These are phyloP conservation scores for Oreochromis niloticus DNA, from an alignment of 2,113 vertebrate species.

Conservation along the genomic window DNA sequence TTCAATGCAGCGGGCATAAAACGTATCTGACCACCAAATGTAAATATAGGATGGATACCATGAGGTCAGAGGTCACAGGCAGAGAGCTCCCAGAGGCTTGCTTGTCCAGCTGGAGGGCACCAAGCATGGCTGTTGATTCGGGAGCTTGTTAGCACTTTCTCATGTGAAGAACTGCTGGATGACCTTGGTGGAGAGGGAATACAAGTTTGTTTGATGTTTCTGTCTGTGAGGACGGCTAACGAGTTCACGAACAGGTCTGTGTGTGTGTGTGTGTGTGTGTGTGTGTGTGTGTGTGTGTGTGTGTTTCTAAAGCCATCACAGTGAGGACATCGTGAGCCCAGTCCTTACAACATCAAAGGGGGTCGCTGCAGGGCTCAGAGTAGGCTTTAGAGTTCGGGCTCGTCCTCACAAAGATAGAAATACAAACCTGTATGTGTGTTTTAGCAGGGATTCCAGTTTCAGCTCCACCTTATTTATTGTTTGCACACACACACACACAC, in stretches of 20 bases:
- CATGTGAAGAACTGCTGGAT: not conserved
- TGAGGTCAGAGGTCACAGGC: not conserved
- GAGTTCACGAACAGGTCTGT: not conserved
- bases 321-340: not conserved
- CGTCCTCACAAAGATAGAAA: not conserved
- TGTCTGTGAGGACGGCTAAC: not conserved
- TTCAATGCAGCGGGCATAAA: not conserved
- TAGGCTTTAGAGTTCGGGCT: not conserved
- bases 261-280: not conserved
- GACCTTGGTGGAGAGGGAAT: constrained; percentile 1
- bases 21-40: not conserved
- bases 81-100: not conserved
- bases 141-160: not conserved
- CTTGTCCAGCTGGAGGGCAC: not conserved
- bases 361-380: not conserved
- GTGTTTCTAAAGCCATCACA: not conserved
- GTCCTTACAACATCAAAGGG: not conserved
- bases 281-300: not conserved
- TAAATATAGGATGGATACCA: not conserved
- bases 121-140: not conserved
- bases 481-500: not conserved
- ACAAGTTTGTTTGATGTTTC: not conserved
- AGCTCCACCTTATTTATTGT: not conserved
- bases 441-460: not conserved
- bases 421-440: not conserved